These are phyloP conservation scores for Clostera curtula DNA, from an alignment of 2,888 invertebrate genomes.

Conservation along the genomic window DNA sequence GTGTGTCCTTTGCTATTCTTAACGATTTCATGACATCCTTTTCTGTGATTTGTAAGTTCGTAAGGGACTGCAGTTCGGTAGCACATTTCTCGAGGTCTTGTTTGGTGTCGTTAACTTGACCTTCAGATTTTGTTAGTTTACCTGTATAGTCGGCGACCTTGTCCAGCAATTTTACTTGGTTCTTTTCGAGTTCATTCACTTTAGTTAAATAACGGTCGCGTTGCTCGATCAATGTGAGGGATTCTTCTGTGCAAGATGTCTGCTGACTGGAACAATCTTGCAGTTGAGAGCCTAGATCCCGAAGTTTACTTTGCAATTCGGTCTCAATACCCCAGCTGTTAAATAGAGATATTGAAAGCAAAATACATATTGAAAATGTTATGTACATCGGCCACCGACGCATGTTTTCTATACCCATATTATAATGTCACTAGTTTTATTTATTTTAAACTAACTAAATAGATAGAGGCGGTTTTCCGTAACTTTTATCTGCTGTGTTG, in stretches of 20 bases:
- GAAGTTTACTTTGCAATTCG: slow-evolving; percentile 51
- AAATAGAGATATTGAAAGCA: slow-evolving; percentile 62
- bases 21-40: slow-evolving; percentile 59
- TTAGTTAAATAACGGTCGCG: slow-evolving; percentile 50
- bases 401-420: slow-evolving; percentile 70
- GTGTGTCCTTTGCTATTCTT: slow-evolving; percentile 58
- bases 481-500: no score
- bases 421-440: no score
- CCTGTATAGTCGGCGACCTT: slow-evolving; percentile 42
- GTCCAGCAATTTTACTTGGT: slow-evolving; percentile 41
- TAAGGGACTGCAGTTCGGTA: slow-evolving; percentile 60
- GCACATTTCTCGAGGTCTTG: slow-evolving; percentile 59
- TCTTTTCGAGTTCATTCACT: slow-evolving; percentile 49
- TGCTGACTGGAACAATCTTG: slow-evolving; percentile 61
- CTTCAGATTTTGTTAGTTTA: slow-evolving; percentile 46
- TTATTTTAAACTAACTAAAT: no score
- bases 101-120: slow-evolving; percentile 51
- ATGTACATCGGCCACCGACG: slow-evolving; percentile 70
- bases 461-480: no score
- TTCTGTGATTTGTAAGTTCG: slow-evolving; percentile 64
- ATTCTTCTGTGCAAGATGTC: slow-evolving; percentile 59
- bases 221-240: slow-evolving; percentile 53
- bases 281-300: slow-evolving; percentile 50
- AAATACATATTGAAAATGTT: slow-evolving; percentile 56
- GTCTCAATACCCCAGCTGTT: slow-evolving; percentile 64